Evolutionary conservation across 2,113 vertebrate genomes (phyloP).

Genomic region (Leuciscus idus): DNA sequence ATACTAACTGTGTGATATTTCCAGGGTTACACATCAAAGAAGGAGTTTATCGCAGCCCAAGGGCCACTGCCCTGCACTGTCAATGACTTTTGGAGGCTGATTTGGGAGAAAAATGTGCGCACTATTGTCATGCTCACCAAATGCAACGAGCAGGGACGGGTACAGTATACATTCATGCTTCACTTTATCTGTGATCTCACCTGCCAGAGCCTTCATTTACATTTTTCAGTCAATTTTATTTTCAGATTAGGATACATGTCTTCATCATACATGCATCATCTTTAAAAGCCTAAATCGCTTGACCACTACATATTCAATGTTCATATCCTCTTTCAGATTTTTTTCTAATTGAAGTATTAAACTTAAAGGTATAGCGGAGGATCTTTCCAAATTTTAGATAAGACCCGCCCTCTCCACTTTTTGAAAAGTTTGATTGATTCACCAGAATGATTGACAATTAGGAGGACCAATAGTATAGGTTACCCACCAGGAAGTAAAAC

Average conservation of each 20-base stretch:
- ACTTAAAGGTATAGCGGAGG: too few species aligned
- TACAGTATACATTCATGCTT: slow-evolving; percentile 54
- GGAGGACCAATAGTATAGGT: too few species aligned
- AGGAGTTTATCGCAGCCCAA: slow-evolving; percentile 93
- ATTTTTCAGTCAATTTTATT: not conserved
- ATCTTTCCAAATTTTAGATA: too few species aligned
- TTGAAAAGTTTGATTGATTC: too few species aligned
- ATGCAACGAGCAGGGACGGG: slow-evolving; percentile 92
- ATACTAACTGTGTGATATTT: slow-evolving; percentile 16
- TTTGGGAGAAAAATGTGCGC: slow-evolving; percentile 92
- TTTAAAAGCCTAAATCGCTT: not conserved
- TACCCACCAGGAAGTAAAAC: too few species aligned
- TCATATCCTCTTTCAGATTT: not conserved
- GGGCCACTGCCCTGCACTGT: slow-evolving; percentile 89
- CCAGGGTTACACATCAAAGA: slow-evolving; percentile 89
- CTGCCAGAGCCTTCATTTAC: not conserved
- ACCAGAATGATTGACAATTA: too few species aligned
- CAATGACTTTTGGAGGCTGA: slow-evolving; percentile 95
- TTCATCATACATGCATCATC: not conserved
- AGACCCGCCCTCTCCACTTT: too few species aligned
- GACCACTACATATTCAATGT: not conserved
- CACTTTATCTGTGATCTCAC: slow-evolving; percentile 37
- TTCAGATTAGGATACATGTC: not conserved
- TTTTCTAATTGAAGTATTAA: not conserved
- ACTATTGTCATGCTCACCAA: slow-evolving; percentile 94